Evolutionary conservation across 2,113 vertebrate species (phyloP).

Genomic region (Ondatra zibethicus): DNA sequence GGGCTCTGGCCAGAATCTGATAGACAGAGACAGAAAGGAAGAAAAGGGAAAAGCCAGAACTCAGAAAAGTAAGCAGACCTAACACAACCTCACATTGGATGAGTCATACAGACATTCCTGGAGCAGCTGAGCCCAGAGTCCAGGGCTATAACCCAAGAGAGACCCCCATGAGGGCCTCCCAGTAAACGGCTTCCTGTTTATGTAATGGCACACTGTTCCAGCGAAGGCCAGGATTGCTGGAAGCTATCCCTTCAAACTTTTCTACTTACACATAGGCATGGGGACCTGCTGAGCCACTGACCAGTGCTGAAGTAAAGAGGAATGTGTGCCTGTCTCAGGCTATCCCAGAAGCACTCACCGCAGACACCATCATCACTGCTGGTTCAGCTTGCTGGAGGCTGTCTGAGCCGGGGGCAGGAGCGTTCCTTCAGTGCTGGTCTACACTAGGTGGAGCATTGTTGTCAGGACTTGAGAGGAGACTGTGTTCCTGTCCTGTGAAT

Average conservation of each 20-base stretch:
- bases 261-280: slow-evolving; percentile 92
- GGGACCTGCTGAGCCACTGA: slow-evolving; percentile 93
- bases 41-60: not conserved
- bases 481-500: slow-evolving; percentile 92
- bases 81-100: slow-evolving; percentile 56
- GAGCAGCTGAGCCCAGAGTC: slow-evolving; percentile 89
- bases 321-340: slow-evolving; percentile 92
- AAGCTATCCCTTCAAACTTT: slow-evolving; percentile 89
- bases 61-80: not conserved
- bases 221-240: slow-evolving; percentile 91
- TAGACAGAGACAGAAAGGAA: not conserved
- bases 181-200: slow-evolving; percentile 92
- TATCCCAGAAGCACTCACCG: slow-evolving; percentile 93
- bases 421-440: slow-evolving; percentile 75
- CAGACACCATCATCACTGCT: slow-evolving; percentile 88
- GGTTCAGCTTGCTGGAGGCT: slow-evolving; percentile 90
- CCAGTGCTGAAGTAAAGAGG: slow-evolving; percentile 92
- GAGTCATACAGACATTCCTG: slow-evolving; percentile 89
- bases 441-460: slow-evolving; percentile 91
- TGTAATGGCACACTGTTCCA: slow-evolving; percentile 91
- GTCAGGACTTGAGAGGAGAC: slow-evolving; percentile 91
- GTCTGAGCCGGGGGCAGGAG: slow-evolving; percentile 87
- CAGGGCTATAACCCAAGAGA: slow-evolving; percentile 87
- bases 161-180: slow-evolving; percentile 88
- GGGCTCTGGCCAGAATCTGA: not conserved